Percentiles rank a stretch among this genome's conserved stretches.
Evolutionary conservation across 2,797 vertebrate genomes (phyloP).

Genomic region (Antrozous pallidus): DNA sequence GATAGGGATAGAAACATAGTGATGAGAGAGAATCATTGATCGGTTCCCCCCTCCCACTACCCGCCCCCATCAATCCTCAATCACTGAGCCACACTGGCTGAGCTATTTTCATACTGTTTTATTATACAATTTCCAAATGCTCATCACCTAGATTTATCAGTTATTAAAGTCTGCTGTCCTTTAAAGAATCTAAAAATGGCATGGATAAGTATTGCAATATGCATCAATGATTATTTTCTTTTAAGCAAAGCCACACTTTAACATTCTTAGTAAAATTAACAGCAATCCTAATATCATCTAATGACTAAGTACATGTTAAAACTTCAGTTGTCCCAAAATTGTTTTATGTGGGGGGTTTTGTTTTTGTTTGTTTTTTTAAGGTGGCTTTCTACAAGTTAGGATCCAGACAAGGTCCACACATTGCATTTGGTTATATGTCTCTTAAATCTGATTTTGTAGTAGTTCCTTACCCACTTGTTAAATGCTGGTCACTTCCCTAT

Average conservation of each 20-base stretch:
- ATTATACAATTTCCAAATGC: background rate
- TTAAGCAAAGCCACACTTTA: background rate
- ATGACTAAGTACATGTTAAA: background rate
- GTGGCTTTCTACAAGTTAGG: background rate
- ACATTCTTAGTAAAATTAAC: conserved; percentile 26
- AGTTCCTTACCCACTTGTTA: background rate
- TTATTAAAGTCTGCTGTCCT: background rate
- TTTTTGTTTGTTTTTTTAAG: background rate
- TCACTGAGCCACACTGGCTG: too few relatives aligned
- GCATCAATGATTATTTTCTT: background rate
- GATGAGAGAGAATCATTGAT: too few relatives aligned
- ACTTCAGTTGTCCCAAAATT: background rate
- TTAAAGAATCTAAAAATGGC: background rate
- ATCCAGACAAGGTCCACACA: background rate
- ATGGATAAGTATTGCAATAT: background rate
- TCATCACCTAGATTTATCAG: background rate
- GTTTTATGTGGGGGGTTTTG: too few relatives aligned
- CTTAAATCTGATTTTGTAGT: background rate
- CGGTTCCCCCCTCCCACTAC: accelerated
- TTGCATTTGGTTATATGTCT: background rate
- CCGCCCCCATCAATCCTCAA: too few relatives aligned
- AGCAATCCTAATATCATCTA: background rate
- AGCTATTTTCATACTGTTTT: background rate
- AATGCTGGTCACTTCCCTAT: background rate
- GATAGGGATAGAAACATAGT: too few relatives aligned